These are phyloP conservation scores for Epinephelus moara DNA, from an alignment of 2,113 vertebrate genomes.

Conservation along the genomic window DNA sequence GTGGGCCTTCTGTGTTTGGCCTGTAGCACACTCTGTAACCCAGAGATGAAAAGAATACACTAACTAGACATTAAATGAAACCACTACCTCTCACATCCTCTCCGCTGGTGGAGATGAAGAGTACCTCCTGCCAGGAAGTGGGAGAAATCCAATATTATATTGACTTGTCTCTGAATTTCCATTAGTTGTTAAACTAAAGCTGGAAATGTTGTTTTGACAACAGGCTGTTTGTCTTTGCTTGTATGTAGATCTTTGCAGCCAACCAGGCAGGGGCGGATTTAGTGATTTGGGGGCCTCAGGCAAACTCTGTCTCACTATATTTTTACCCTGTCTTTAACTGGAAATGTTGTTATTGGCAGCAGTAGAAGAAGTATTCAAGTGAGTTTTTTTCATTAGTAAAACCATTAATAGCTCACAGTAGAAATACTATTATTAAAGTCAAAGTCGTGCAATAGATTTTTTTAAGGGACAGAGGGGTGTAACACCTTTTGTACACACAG, in stretches of 20 bases:
- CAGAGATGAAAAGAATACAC: slow-evolving; percentile 69
- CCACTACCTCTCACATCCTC: slow-evolving; percentile 53
- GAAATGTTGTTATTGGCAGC: too few relatives aligned
- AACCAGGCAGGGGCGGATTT: background rate
- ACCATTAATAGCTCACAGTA: too few relatives aligned
- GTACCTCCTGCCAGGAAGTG: slow-evolving; percentile 50
- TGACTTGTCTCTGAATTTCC: slow-evolving; percentile 38
- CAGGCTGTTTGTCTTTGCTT: background rate
- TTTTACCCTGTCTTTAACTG: too few relatives aligned
- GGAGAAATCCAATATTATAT: slow-evolving; percentile 56
- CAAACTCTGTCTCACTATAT: too few relatives aligned
- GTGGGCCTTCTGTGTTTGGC: slow-evolving; percentile 73
- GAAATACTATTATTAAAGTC: too few relatives aligned
- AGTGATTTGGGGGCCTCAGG: background rate
- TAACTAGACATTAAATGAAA: slow-evolving; percentile 74
- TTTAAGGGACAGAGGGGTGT: too few relatives aligned
- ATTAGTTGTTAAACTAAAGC: slow-evolving; percentile 17
- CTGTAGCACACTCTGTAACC: slow-evolving; percentile 62
- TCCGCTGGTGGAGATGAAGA: slow-evolving; percentile 31
- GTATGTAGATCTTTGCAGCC: background rate
- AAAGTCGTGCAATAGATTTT: too few relatives aligned
- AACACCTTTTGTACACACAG: too few relatives aligned
- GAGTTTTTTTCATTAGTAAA: too few relatives aligned
- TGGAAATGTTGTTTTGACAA: slow-evolving; percentile 31
- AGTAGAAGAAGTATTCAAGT: too few relatives aligned